These are phyloP conservation scores for Trichechus manatus DNA, from an alignment of 2,113 vertebrate genomes.

Conservation along the genomic window DNA sequence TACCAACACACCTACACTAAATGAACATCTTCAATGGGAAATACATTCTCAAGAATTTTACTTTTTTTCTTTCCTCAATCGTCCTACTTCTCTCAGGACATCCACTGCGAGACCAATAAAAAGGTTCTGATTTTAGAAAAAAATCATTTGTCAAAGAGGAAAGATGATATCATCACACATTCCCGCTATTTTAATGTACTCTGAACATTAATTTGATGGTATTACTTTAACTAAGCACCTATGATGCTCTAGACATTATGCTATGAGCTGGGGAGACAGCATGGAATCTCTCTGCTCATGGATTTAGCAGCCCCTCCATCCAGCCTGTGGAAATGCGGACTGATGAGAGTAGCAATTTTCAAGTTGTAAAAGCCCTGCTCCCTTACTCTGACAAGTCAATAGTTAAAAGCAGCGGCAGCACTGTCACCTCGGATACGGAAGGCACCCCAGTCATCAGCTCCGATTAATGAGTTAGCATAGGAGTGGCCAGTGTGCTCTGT, in stretches of 20 bases:
- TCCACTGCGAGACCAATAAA: background rate
- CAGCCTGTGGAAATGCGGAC: background rate
- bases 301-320: background rate
- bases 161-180: background rate
- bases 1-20: background rate
- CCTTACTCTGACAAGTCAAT: no score
- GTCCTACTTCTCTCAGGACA: background rate
- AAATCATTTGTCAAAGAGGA: constrained; percentile 25
- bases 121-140: background rate
- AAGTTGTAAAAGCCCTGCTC: background rate
- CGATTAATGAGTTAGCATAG: background rate
- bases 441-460: background rate
- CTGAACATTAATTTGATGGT: background rate
- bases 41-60: background rate
- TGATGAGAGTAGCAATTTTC: background rate
- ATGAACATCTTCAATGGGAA: constrained; percentile 22
- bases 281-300: background rate
- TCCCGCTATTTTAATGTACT: background rate
- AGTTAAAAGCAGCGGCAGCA: background rate
- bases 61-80: background rate
- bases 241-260: background rate
- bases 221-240: background rate
- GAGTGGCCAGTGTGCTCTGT: background rate
- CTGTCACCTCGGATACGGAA: fast-evolving
- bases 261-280: background rate